Conservation (phyloP, 2,888 invertebrate genomes). For the Sminthurides aquaticus region DNA sequence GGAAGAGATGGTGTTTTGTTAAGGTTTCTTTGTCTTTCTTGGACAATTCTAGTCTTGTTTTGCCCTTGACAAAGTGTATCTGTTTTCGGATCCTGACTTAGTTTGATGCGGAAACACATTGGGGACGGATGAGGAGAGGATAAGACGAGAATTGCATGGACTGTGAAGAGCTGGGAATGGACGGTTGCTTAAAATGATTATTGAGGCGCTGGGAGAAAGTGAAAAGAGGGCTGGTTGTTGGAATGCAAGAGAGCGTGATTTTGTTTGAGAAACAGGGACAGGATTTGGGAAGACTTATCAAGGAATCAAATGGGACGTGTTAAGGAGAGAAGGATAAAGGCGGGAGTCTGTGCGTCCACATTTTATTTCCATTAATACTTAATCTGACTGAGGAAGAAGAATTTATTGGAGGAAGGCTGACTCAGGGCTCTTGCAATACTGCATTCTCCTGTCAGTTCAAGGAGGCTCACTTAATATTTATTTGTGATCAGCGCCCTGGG, state of each 20-base stretch:
- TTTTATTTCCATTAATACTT: neutral
- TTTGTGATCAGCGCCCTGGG: neutral
- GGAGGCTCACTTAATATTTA: neutral
- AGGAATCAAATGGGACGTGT: neutral
- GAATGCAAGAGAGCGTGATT: neutral
- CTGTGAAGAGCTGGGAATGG: neutral
- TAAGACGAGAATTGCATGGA: too few species aligned
- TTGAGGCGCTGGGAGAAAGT: neutral
- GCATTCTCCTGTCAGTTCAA: neutral
- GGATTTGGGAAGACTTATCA: neutral
- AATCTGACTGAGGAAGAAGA: neutral
- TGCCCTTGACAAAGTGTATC: too few species aligned
- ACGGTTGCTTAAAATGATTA: neutral
- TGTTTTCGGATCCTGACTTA: too few species aligned
- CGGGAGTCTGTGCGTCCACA: neutral
- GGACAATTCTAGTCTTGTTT: too few species aligned
- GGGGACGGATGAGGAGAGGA: too few species aligned
- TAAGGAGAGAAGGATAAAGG: neutral
- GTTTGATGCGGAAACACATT: too few species aligned
- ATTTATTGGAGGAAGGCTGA: neutral
- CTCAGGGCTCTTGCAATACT: neutral
- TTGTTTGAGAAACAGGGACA: neutral
- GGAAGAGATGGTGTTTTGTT: too few species aligned
- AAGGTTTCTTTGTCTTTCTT: too few species aligned
- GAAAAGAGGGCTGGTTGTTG: neutral